Evolutionary conservation across 1,140 invertebrate genomes (phyloP).

Genomic region (Babylonia areolata): DNA sequence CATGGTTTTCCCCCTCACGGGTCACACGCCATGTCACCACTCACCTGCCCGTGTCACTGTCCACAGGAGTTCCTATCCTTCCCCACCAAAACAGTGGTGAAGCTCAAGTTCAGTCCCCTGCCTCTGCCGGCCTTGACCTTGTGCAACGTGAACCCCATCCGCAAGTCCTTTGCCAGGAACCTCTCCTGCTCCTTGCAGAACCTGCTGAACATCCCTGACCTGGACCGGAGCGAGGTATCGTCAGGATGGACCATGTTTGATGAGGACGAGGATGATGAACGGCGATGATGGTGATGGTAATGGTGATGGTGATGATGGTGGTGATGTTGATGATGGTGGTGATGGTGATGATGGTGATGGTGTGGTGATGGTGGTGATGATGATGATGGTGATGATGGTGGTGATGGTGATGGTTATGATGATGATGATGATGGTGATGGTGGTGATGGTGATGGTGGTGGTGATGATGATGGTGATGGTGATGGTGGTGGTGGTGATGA

Average conservation of each 20-base stretch:
- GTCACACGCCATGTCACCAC: background rate
- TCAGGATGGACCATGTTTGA: too few species aligned
- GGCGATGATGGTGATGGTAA: background rate
- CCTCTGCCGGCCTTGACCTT: slow-evolving; percentile 27
- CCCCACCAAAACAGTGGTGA: background rate
- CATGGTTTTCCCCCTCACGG: background rate
- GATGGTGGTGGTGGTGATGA: too few species aligned
- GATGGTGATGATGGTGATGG: too few species aligned
- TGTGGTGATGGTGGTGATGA: too few species aligned
- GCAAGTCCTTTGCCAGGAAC: background rate
- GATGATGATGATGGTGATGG: too few species aligned
- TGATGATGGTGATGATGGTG: too few species aligned
- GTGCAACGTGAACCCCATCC: slow-evolving; percentile 17
- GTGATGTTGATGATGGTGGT: too few species aligned
- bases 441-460: too few species aligned
- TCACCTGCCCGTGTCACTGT: background rate
- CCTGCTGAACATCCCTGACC: background rate
- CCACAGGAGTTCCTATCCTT: slow-evolving; percentile 6
- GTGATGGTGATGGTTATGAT: too few species aligned
- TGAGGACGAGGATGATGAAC: background rate
- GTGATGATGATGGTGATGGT: too few species aligned
- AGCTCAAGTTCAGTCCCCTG: slow-evolving; percentile 23
- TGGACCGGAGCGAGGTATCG: background rate
- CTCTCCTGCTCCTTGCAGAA: slow-evolving; percentile 3
- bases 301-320: background rate